A percentile compares a stretch with the other conserved stretches of the same genome.
Evolutionary conservation across 2,113 vertebrate genomes (phyloP).

Genomic region (Saguinus midas): DNA sequence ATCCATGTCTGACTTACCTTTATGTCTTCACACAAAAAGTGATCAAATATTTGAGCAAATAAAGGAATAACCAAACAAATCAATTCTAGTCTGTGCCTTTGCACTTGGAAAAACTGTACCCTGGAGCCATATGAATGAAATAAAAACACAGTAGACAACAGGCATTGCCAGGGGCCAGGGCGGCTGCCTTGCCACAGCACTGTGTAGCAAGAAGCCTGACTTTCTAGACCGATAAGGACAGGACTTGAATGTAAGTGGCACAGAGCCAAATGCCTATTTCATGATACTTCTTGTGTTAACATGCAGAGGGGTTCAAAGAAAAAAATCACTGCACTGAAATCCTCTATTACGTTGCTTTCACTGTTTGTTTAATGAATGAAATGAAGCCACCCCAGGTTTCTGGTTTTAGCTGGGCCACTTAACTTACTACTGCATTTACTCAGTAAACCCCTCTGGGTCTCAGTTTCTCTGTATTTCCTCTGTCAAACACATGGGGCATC

Average conservation of each 20-base stretch:
- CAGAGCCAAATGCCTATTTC: background rate
- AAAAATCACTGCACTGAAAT: background rate
- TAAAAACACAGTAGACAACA: background rate
- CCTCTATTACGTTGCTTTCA: background rate
- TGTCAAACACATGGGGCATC: background rate
- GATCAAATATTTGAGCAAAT: background rate
- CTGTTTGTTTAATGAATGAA: background rate
- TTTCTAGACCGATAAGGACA: background rate
- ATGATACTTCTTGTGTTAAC: background rate
- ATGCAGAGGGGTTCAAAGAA: background rate
- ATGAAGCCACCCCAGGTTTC: background rate
- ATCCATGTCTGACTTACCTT: background rate
- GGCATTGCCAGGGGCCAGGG: background rate
- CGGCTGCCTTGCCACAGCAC: background rate
- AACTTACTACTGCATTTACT: background rate
- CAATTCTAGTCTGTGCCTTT: background rate
- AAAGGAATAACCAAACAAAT: slow-evolving; percentile 5
- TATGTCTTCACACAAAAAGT: background rate
- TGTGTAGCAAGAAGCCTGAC: background rate
- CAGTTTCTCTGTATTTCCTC: background rate
- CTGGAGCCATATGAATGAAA: background rate
- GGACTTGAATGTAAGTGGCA: background rate
- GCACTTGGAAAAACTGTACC: background rate
- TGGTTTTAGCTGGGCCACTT: background rate
- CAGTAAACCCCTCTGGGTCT: background rate